Evolutionary conservation across 2,888 invertebrate genomes (phyloP).

Genomic region (Lysandra bellargus): DNA sequence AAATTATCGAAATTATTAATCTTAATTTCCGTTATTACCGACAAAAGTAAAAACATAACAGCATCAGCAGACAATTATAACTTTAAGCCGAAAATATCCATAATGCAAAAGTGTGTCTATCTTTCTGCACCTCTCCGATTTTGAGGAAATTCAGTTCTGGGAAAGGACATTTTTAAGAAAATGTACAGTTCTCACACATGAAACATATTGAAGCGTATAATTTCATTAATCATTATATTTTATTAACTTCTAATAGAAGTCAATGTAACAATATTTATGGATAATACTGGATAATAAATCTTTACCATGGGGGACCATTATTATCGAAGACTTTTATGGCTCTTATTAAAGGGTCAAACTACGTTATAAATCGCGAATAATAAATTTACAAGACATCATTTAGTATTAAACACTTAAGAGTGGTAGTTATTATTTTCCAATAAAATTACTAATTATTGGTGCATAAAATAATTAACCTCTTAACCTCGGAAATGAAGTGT

Average conservation of each 20-base stretch:
- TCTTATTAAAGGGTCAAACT: conserved; percentile 1
- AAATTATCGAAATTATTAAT: no score
- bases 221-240: background rate
- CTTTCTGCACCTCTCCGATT: no score
- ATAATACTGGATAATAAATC: background rate
- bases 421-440: background rate
- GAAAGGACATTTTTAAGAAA: no score
- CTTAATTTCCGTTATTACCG: no score
- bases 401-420: background rate
- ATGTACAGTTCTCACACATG: background rate
- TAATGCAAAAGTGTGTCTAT: no score
- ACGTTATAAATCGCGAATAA: conserved; percentile 7
- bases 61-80: no score
- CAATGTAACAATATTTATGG: conserved; percentile 13
- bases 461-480: background rate
- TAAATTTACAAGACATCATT: background rate
- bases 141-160: no score
- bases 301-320: conserved; percentile 1
- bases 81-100: no score
- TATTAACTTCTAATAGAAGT: background rate
- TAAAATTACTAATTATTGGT: background rate
- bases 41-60: no score
- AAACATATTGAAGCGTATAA: background rate
- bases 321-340: background rate
- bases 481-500: background rate